Base-by-base conservation (phyloP, 2,797 vertebrate species). In the Muscicapa striata region DNA sequence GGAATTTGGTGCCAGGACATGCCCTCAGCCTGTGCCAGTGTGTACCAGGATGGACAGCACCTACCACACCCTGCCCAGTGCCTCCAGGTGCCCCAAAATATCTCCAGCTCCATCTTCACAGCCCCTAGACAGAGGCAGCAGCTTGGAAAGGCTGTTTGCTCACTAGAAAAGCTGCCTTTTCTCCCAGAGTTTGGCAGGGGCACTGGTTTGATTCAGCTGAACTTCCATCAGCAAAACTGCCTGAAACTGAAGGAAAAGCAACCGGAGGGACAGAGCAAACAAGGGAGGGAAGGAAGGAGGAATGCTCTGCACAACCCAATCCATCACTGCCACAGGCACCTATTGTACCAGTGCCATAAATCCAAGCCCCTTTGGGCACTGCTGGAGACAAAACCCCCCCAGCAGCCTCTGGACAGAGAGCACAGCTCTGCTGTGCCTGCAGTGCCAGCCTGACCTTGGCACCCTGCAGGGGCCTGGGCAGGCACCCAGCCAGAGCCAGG, bases 291-390 rank as follows among this genome's bases (percentile, higher is more conserved):
- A 27, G 58, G 51, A 64, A 19, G 24, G 54, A 78, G 74, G 36
- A 78, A 63, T 32, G 58, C 26, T 72, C 77, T 52, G 36, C 34
- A 68, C 43, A 90, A 32, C 52, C 61, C 57, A 30, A 55, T 74
- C 57, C 68, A 41, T 73, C 89, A 20, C 36, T 73, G 64, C 84
- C 69, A 77, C 64, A 70, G 74, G 81, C 78, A 81, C 36, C 82
- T 52, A 38, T 32, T 84, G 70, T 84, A 18, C n/a, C 7, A 4
- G 66, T n/a, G 78, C 54, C 69, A 43, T 52, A 78, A 91, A 92
- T 81, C 78, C n/a, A 32, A 49, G 58, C 54, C 43, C 43, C 26
- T 67, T 18, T 43, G 83, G 73, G 46, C 48, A 61, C 55, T n/a
- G 26, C 3, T 23, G 30, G 29, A 75, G n/a, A 72, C 55, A 67